These are phyloP conservation scores for Daubentonia madagascariensis DNA, from an alignment of 2,113 vertebrate genomes.

Conservation along the genomic window DNA sequence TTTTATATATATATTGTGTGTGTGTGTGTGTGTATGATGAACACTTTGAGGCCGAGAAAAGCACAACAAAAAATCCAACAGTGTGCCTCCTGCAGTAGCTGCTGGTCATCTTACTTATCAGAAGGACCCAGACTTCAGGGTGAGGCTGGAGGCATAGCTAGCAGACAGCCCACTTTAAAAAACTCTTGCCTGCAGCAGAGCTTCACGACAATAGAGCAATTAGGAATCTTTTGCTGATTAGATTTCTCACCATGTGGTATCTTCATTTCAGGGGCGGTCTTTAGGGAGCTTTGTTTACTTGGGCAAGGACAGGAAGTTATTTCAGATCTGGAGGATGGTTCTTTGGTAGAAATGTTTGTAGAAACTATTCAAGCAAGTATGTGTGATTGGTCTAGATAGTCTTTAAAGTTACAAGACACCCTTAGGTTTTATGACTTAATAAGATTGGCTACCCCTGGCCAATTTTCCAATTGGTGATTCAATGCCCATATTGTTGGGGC, in stretches of 20 bases:
- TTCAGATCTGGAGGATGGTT: background rate
- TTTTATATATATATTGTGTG: background rate
- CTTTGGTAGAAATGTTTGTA: background rate
- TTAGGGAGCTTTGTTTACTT: background rate
- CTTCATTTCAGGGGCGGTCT: background rate
- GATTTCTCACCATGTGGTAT: background rate
- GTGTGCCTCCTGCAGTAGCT: background rate
- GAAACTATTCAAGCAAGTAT: background rate
- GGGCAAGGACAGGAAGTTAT: background rate
- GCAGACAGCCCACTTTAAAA: conserved; percentile 44
- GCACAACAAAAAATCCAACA: background rate
- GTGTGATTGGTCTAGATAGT: background rate
- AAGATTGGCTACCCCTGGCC: background rate
- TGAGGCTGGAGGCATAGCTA: conserved; percentile 36
- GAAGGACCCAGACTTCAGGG: background rate
- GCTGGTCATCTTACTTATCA: background rate
- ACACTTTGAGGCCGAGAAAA: background rate
- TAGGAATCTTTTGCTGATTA: conserved; percentile 34
- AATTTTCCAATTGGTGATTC: background rate
- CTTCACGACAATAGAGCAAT: conserved; percentile 54
- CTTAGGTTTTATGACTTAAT: background rate
- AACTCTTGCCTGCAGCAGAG: background rate
- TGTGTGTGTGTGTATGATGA: background rate
- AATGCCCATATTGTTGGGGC: background rate
- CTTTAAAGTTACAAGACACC: background rate